A percentile compares a stretch with the other conserved stretches of the same genome.
Conservation (phyloP, 2,888 invertebrate genomes). For the Agonopterix arenella region DNA sequence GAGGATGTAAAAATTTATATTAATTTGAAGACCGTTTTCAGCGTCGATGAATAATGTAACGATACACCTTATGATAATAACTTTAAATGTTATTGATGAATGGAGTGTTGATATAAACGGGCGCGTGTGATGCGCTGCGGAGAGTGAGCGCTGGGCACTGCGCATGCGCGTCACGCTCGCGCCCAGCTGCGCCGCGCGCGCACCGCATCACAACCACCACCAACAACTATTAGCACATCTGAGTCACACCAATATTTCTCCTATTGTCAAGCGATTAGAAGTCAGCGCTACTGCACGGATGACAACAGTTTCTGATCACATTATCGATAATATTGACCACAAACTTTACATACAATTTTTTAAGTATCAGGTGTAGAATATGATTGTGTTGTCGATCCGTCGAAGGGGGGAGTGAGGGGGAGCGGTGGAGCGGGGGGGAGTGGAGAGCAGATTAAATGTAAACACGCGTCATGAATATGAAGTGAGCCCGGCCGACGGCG, state of each 20-base stretch:
- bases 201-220: constrained; percentile 31
- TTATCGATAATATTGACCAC: constrained; percentile 30
- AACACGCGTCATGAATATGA: constrained; percentile 39
- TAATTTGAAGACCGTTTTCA: too few species aligned
- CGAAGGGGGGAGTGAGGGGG: constrained; percentile 30
- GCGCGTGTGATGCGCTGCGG: too few species aligned
- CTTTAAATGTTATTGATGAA: too few species aligned
- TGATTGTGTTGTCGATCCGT: constrained; percentile 30
- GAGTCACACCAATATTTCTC: too few species aligned
- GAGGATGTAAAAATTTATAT: too few species aligned
- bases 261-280: too few species aligned
- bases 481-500: constrained; percentile 14
- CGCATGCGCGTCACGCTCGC: constrained; percentile 39
- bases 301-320: neutral
- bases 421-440: too few species aligned
- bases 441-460: constrained; percentile 18
- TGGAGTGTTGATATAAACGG: too few species aligned
- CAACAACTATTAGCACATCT: too few species aligned
- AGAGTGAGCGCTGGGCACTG: neutral
- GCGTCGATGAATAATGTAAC: too few species aligned
- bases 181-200: constrained; percentile 61
- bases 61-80: too few species aligned
- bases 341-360: constrained; percentile 33
- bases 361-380: constrained; percentile 27
- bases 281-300: too few species aligned